Evolutionary conservation across 1,140 invertebrate genomes (phyloP), one percentile per base, ranked within the genome.

Genomic region (Apis florea): DNA sequence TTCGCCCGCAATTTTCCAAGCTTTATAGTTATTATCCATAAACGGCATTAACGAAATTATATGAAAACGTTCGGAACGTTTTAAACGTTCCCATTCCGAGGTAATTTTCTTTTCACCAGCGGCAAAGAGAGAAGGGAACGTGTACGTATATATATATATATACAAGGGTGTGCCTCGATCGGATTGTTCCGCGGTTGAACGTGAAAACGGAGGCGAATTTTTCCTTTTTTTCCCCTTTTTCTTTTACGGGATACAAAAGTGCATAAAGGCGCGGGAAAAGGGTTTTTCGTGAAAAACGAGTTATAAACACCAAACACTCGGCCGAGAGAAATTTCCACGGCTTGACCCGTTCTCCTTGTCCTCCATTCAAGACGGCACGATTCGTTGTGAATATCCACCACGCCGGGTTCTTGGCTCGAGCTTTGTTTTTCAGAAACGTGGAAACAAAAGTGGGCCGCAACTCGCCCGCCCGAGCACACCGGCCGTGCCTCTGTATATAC

Each of bases 1-100:
- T 83, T 83, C 75, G 75, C 40, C 84, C 82, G 86, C 76, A 88
- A 89, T 89, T 89, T 89, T 83, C 85, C 86, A 84, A 82, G 84
- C 78, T 85, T 89, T 85, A 54, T 75, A 24, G 53, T 61, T 31
- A 64, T 54, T 54, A 40, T 75, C 56, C 40, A 51, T 75, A 63
- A 82, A 77, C 66, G 66, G 31, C n/a, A 61, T 66, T 67, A 49
- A 49, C 26, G 47, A 58, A 67, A 71, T 71, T 70, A 73, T 24
- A 54, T 17, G 56, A 71, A 31, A 63, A 68, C 24, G 10, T 79
- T 24, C 49, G 24, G 24, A 40, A 51, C 54, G 75, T 67, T 61
- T 70, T 47, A 51, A 61, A 70, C 31, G n/a, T 17, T 21, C 21
- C 26, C 15, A 2, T 26, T 15, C 6, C 19, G 17, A 49, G 49